Conservation (phyloP, 1,140 invertebrate genomes). For the Macrobrachium nipponense region DNA sequence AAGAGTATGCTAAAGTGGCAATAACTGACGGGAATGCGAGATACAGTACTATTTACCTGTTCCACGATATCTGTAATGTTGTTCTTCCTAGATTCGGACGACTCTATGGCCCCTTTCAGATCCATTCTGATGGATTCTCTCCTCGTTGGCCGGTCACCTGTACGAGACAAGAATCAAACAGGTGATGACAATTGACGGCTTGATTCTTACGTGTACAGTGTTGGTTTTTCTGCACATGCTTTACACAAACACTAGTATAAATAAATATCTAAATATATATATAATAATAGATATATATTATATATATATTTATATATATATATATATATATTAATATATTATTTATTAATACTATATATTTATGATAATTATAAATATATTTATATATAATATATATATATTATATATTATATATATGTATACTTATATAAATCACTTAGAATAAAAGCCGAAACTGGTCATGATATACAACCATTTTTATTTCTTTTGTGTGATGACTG, state of each 20-base stretch:
- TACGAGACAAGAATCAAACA: neutral
- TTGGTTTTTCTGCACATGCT: neutral
- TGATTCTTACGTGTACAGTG: neutral
- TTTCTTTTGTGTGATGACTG: no score
- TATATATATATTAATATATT: constrained; percentile 4
- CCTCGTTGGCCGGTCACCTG: neutral
- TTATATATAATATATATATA: no score
- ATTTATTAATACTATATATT: neutral
- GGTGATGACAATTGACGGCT: neutral
- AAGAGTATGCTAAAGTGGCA: neutral
- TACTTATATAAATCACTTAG: no score
- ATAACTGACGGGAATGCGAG: neutral
- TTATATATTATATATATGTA: no score
- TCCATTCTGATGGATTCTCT: constrained; percentile 1
- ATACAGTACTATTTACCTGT: neutral
- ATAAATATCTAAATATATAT: neutral
- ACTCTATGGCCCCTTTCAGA: neutral
- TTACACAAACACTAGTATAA: neutral
- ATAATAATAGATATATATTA: no score
- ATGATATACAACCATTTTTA: no score
- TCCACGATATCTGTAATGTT: neutral
- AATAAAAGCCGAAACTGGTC: no score
- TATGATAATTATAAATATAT: neutral
- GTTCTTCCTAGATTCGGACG: neutral
- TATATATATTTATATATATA: constrained; percentile 16